Evolutionary conservation across 2,888 invertebrate species (phyloP).

Genomic region (Bembecia ichneumoniformis): DNA sequence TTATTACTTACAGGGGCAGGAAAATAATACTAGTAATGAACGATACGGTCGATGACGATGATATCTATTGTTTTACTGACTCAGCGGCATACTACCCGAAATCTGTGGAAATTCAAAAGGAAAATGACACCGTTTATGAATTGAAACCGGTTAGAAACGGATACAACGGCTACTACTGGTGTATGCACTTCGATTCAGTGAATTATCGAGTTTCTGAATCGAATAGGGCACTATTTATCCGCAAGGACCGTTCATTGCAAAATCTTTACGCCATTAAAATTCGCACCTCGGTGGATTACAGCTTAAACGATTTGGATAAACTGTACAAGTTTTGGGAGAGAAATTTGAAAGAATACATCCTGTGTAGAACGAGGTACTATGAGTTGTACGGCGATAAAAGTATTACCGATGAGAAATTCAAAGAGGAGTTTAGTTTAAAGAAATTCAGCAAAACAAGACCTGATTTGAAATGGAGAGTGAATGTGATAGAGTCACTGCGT

Average conservation of each 20-base stretch:
- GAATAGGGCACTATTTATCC: conserved; percentile 39
- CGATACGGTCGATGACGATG: conserved; percentile 23
- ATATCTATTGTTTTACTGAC: conserved; percentile 54
- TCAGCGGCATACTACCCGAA: conserved; percentile 36
- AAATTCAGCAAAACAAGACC: not conserved
- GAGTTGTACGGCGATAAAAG: conserved; percentile 21
- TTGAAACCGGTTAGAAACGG: conserved; percentile 41
- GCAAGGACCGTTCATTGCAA: conserved; percentile 27
- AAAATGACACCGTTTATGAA: conserved; percentile 23
- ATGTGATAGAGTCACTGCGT: conserved; percentile 21
- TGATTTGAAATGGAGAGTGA: conserved; percentile 21
- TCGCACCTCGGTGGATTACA: conserved; percentile 17
- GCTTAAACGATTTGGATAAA: conserved; percentile 16
- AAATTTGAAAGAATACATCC: conserved; percentile 45
- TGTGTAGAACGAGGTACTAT: conserved; percentile 35
- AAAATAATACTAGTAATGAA: conserved; percentile 32
- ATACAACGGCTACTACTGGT: conserved; percentile 64
- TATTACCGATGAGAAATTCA: conserved; percentile 12
- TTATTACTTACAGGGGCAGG: conserved; percentile 32
- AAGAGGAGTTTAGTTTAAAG: not conserved
- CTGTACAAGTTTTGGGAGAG: conserved; percentile 29
- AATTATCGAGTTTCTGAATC: conserved; percentile 35
- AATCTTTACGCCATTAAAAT: conserved; percentile 44
- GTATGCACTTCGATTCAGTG: conserved; percentile 36
- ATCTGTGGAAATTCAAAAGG: conserved; percentile 24